A percentile compares a stretch with the other conserved stretches of the same genome.
phyloP scores from a whole-genome alignment of 2,113 vertebrate genomes.

The Pionites leucogaster region DNA sequence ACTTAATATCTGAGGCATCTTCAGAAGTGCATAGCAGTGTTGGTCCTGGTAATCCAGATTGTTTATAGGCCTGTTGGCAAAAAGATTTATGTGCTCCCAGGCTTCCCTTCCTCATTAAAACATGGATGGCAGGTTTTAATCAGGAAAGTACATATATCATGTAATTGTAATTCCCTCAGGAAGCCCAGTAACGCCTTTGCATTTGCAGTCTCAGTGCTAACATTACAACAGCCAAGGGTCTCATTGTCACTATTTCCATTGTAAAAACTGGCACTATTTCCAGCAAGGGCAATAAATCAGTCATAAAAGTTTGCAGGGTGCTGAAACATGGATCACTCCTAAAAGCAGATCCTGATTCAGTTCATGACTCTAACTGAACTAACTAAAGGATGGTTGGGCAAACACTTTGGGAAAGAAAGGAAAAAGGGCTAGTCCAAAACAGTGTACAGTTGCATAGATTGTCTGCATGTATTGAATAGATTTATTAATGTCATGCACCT shows the following conservation, averaged over 20 bases:
- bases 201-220: slow-evolving; percentile 13
- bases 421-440: background rate
- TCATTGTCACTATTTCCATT: slow-evolving; percentile 8
- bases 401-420: background rate
- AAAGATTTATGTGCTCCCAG: background rate
- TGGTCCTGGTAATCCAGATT: background rate
- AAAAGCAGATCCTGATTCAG: background rate
- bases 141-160: background rate
- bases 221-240: slow-evolving; percentile 23
- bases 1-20: background rate
- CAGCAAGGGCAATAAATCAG: background rate
- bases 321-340: slow-evolving; percentile 13
- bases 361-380: background rate
- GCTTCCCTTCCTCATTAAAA: background rate
- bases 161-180: slow-evolving; percentile 25
- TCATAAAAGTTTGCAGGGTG: background rate
- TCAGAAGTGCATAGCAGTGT: background rate
- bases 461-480: background rate
- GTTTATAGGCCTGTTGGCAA: background rate
- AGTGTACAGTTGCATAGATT: background rate
- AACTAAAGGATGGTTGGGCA: background rate
- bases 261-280: slow-evolving; percentile 23
- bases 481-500: background rate
- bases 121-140: background rate
- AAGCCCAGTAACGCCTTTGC: slow-evolving; percentile 8